Conservation (phyloP, 2,113 vertebrate species). For the Podarcis muralis region DNA sequence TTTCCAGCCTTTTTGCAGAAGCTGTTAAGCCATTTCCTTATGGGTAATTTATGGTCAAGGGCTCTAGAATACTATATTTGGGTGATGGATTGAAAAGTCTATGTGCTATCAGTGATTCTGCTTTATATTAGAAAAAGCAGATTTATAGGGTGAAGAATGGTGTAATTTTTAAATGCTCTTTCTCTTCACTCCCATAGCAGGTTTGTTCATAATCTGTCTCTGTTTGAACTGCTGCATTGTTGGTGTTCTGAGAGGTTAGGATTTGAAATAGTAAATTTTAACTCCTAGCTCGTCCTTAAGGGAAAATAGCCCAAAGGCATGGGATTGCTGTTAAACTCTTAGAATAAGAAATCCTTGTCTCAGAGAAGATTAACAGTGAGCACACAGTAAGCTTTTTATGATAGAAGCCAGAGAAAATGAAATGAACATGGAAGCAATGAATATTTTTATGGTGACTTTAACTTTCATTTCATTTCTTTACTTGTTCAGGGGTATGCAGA, state of each 20-base stretch:
- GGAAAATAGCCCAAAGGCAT: not conserved
- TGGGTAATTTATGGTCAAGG: conserved; percentile 43
- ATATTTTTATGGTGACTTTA: conserved; percentile 21
- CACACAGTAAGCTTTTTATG: conserved; percentile 4
- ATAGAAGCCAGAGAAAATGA: not conserved
- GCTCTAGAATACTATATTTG: conserved; percentile 37
- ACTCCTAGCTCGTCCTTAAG: not conserved
- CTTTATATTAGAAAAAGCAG: conserved; percentile 36
- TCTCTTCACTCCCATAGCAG: not conserved
- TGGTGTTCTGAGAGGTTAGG: conserved; percentile 6
- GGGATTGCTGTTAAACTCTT: not conserved
- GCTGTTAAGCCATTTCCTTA: conserved; percentile 47
- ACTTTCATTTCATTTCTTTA: conserved; percentile 7
- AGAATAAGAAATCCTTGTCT: not conserved
- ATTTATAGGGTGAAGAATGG: not conserved
- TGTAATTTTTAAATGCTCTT: not conserved
- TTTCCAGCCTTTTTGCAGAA: not conserved
- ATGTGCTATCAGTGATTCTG: conserved; percentile 54
- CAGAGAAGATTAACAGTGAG: conserved; percentile 22
- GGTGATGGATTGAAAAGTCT: conserved; percentile 53
- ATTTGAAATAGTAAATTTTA: not conserved
- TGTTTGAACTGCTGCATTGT: not conserved
- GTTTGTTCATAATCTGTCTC: not conserved
- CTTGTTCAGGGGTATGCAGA: not conserved
- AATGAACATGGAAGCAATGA: not conserved